phyloP scores from a whole-genome alignment of 2,113 vertebrate species.

The Cricetomys ansorgei region DNA sequence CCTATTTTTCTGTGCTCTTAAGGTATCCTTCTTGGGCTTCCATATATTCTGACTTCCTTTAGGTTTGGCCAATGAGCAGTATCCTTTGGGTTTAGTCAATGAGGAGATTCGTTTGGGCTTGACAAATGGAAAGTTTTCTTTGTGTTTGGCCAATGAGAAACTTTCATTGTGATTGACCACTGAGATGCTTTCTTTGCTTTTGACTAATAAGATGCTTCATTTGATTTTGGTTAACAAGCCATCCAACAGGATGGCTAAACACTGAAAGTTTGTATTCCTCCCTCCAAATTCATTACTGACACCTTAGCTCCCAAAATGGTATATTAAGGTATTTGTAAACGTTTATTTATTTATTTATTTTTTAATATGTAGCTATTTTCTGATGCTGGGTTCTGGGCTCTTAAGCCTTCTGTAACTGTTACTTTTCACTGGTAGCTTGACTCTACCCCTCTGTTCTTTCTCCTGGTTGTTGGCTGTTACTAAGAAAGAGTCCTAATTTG shows the following conservation, averaged over 20 bases:
- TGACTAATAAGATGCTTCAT: background rate
- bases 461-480: too few species aligned
- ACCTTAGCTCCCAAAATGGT: background rate
- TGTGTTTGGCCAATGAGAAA: background rate
- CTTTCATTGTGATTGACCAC: background rate
- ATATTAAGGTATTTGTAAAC: background rate
- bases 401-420: too few species aligned
- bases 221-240: background rate
- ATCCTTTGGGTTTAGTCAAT: background rate
- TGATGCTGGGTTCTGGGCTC: too few species aligned
- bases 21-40: background rate
- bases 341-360: too few species aligned
- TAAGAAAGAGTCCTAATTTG: too few species aligned
- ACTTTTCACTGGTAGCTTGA: too few species aligned
- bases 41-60: background rate
- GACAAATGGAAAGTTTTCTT: background rate
- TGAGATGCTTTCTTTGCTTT: background rate
- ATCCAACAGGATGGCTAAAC: accelerated
- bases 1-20: background rate
- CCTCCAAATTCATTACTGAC: background rate
- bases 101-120: background rate
- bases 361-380: too few species aligned
- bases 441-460: too few species aligned
- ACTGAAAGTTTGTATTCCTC: background rate
- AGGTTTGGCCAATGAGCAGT: background rate